phyloP scores from a whole-genome alignment of 1,140 invertebrate species.

The Brachionus plicatilis region DNA sequence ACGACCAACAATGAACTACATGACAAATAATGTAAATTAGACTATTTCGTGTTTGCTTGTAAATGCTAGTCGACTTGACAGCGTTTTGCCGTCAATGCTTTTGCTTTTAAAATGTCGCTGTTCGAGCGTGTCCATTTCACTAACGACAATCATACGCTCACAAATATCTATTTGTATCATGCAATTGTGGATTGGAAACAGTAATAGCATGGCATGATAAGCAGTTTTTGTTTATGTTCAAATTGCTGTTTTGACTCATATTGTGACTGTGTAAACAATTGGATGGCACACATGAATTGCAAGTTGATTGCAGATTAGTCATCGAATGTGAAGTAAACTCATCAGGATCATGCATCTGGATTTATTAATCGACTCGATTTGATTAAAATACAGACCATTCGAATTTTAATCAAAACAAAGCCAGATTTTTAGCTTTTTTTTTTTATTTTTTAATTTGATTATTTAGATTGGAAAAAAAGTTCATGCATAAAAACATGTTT shows the following conservation, averaged over 20 bases:
- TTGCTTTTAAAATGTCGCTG: not conserved
- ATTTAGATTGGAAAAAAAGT: no score
- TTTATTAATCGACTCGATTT: not conserved
- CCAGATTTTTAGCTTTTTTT: no score
- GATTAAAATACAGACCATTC: not conserved
- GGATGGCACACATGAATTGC: not conserved
- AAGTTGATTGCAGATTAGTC: not conserved
- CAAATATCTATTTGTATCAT: not conserved
- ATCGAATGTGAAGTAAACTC: not conserved
- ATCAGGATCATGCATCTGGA: not conserved
- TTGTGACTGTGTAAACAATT: not conserved
- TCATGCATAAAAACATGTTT: no score
- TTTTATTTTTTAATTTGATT: no score
- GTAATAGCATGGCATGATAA: not conserved
- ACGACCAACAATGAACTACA: not conserved
- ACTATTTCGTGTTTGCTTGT: not conserved
- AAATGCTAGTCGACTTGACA: not conserved
- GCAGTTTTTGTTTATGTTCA: not conserved
- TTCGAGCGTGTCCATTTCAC: not conserved
- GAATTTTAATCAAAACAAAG: not conserved
- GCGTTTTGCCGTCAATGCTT: not conserved
- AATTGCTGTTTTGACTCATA: not conserved
- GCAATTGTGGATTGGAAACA: not conserved
- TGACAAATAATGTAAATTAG: slow-evolving; percentile 1
- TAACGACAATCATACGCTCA: not conserved